Evolutionary conservation across 23 tunicate genomes (phyloP), one percentile per base, ranked within the genome.

Genomic region (Trididemnum miniatum): DNA sequence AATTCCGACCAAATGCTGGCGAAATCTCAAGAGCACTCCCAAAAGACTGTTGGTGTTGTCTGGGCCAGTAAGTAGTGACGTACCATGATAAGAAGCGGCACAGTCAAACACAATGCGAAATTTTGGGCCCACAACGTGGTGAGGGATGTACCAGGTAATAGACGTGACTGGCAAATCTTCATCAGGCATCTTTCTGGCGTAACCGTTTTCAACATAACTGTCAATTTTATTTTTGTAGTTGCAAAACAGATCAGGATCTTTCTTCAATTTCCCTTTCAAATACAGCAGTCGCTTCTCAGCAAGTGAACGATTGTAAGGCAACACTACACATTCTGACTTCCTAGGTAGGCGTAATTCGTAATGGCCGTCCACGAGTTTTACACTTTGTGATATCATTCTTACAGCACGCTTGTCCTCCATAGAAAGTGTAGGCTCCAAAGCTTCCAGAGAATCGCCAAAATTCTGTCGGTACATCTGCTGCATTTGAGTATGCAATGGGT

Each of bases 211-310:
- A 20, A 71, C 12, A 7, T 15, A 15, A 12, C 65, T 76, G 59
- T 65, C 31, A 3, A 80, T 80, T 36, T 80, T 80, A 31, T 65
- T 57, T 4, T 20, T 22, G 35, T 65, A 80, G 20, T 65, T 35
- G 12, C 5, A 2, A 15, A 33, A 34, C 76, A 80, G 35, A 4
- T 27, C 32, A 32, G 54, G 75, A 35, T 80, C 84, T 2, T 20
- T 35, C 18, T 65, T 27, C 30, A 34, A 28, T 34, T 35, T 65
- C 5, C 57, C 20, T 35, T 65, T 65, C 30, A 80, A 36, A 23
- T 35, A 22, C 12, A 22, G 1, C 75, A 80, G 59, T 1, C 84
- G 84, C 31, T 65, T 80, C 27, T 64, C 84, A 38, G 84, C 84
- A 52, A 65, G 20, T 22, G 20, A 20, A 23, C 84, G 52, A 29